Base-by-base conservation (phyloP, 2,888 invertebrate species). In the Nomada ferruginata region DNA sequence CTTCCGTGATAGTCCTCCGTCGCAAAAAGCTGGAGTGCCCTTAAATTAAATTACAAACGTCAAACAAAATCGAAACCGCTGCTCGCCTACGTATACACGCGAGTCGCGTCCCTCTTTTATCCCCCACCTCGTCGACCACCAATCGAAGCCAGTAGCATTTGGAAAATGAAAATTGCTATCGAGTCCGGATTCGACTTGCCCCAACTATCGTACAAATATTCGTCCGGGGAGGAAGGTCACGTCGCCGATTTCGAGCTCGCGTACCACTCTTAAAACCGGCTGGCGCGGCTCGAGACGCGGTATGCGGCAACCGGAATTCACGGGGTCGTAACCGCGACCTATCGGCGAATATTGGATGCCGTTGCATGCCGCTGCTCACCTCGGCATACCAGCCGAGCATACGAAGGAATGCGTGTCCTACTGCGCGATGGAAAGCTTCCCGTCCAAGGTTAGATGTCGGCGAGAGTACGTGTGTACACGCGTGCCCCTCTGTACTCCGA, bases 291-390 rank as follows among this genome's bases (percentile, higher is more conserved):
- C 76, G 79, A 75, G 79, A 69, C 79, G 72, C 82, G 88, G 90
- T 85, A 90, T 89, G 88, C 88, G 80, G 81, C 77, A 86, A 84
- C 83, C 89, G 92, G 91, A 92, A 92, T 92, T 91, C 91, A 90
- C 91, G 90, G 87, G 90, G 90, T 91, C 91, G 90, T 89, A 92
- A 93, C 92, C 92, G 91, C 92, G 90, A 91, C 91, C 91, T 90
- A 92, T 90, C 87, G 90, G 85, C 84, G 89, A 91, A 92, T 92
- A 93, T 93, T 91, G 92, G 91, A 92, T 92, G 92, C 93, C 92
- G 89, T 90, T 90, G 91, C 91, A 91, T 91, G 91, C 92, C 92
- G 91, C 80, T 91, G 91, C 91, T 91, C 92, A 92, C 92, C 91
- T 92, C 91, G 91, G 84, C 91, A 92, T 91, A 91, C 92, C 92